A percentile compares a stretch with the other conserved stretches of the same genome.
These are phyloP conservation scores for Carduelis carduelis DNA, from an alignment of 2,797 vertebrate species.

Conservation along the genomic window DNA sequence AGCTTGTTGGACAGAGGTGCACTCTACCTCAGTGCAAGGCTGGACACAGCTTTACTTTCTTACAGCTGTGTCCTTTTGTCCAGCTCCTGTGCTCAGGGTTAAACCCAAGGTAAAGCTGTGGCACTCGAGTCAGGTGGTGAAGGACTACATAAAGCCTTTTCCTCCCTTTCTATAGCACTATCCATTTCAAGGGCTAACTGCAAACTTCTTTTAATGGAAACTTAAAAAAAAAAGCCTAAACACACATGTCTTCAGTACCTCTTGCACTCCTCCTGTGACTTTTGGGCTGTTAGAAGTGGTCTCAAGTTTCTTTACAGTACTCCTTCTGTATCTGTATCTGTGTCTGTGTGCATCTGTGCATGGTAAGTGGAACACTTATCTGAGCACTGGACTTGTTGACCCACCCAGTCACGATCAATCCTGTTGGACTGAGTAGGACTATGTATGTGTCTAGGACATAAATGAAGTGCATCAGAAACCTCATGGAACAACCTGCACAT, in stretches of 20 bases:
- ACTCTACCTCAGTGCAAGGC: not conserved
- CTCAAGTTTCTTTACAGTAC: not conserved
- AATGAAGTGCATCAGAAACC: not conserved
- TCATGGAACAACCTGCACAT: not conserved
- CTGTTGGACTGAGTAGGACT: not conserved
- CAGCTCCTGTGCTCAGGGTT: not conserved
- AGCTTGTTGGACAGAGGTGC: not conserved
- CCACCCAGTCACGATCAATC: not conserved
- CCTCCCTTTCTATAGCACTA: not conserved
- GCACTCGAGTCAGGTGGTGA: not conserved
- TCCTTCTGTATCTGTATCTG: not conserved
- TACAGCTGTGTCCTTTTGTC: not conserved
- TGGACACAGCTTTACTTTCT: not conserved
- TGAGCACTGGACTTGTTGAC: not conserved
- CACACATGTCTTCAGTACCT: not conserved
- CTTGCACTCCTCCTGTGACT: not conserved
- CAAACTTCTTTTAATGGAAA: not conserved
- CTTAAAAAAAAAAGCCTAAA: not conserved
- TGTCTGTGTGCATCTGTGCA: accelerated
- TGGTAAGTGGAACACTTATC: not conserved
- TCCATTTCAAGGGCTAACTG: not conserved
- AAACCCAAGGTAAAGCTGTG: not conserved
- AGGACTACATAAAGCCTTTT: not conserved
- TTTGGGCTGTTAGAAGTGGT: not conserved
- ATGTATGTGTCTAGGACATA: not conserved